Conservation (phyloP, 1,140 invertebrate species). For the Gonatopus flavifemur region DNA sequence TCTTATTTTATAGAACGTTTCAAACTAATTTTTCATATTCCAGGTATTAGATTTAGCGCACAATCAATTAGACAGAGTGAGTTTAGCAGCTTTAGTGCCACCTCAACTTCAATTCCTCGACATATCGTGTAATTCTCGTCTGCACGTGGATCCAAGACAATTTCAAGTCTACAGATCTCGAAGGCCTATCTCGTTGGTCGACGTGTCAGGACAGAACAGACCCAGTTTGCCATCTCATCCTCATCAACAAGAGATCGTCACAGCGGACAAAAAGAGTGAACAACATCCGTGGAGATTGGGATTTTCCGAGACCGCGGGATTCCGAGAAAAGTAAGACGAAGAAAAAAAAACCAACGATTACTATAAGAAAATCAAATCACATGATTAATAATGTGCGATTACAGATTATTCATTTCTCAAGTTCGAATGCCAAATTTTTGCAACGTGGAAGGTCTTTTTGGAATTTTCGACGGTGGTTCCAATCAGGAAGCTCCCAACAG, state of each 20-base stretch:
- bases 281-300: constrained; percentile 75
- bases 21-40: constrained; percentile 4
- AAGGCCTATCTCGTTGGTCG: constrained; percentile 77
- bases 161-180: constrained; percentile 77
- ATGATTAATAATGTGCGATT: constrained; percentile 16
- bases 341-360: not conserved
- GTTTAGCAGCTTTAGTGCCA: constrained; percentile 73
- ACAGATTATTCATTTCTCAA: constrained; percentile 72
- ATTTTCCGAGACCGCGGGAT: constrained; percentile 81
- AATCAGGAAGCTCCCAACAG: constrained; percentile 69
- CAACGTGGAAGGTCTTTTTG: constrained; percentile 77
- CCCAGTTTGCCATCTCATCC: constrained; percentile 66
- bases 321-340: constrained; percentile 62
- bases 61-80: constrained; percentile 78
- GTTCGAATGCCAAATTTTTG: constrained; percentile 75
- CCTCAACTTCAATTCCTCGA: constrained; percentile 82
- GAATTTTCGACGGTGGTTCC: constrained; percentile 77
- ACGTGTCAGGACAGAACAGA: constrained; percentile 77
- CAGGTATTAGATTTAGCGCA: constrained; percentile 80
- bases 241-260: constrained; percentile 62
- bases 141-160: constrained; percentile 79
- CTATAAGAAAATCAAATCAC: not conserved
- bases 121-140: constrained; percentile 77
- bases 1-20: not conserved
- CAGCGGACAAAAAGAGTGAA: constrained; percentile 59